These are phyloP conservation scores for Eupithecia centaureata DNA, from an alignment of 2,888 invertebrate genomes.

Conservation along the genomic window DNA sequence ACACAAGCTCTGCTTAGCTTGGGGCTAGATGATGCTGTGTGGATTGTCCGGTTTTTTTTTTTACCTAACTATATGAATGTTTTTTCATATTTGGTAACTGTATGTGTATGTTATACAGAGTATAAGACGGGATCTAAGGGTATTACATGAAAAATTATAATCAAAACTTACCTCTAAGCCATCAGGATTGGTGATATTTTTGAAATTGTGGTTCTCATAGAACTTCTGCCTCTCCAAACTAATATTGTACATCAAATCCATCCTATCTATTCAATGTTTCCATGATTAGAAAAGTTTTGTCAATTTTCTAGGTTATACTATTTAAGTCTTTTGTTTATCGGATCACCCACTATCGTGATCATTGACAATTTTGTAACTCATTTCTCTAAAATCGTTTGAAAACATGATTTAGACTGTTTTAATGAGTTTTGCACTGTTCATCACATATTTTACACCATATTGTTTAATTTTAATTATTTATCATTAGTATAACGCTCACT, in stretches of 20 bases:
- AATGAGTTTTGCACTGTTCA: neutral
- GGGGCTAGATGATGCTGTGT: too few species aligned
- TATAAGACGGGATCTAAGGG: too few species aligned
- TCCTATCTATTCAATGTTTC: conserved; percentile 41
- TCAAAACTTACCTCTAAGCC: conserved; percentile 64
- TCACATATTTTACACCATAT: neutral
- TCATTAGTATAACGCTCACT: neutral
- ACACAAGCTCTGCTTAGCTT: too few species aligned
- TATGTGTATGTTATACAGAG: too few species aligned
- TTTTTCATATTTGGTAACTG: too few species aligned
- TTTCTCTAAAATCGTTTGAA: neutral
- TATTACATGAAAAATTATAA: neutral
- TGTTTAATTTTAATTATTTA: neutral
- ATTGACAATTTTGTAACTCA: neutral
- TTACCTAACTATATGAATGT: too few species aligned
- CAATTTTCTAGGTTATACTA: neutral
- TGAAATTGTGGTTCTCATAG: conserved; percentile 63
- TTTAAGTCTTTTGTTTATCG: neutral
- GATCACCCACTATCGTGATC: neutral
- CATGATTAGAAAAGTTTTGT: conserved; percentile 10
- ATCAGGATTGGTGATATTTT: conserved; percentile 53
- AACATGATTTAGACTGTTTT: neutral
- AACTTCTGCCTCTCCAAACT: conserved; percentile 65
- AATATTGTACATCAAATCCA: conserved; percentile 66
- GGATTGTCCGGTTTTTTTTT: too few species aligned